Evolutionary conservation across 2,113 vertebrate genomes (phyloP), one percentile per base, ranked within the genome.

Genomic region (Ctenodactylus gundi): DNA sequence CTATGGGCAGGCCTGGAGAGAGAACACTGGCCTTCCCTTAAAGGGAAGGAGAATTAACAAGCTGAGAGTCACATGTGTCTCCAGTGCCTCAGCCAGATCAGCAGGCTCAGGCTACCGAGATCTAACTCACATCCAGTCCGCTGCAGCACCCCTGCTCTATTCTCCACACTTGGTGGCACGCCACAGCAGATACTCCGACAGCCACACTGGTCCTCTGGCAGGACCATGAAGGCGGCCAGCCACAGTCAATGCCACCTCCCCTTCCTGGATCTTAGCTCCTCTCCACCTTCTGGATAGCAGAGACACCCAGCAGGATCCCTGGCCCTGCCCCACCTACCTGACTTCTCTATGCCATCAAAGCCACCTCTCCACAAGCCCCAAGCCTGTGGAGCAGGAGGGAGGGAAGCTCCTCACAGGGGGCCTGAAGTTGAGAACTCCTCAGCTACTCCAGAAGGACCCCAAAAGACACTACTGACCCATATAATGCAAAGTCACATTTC

Each of bases 11-110:
- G 64, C 82, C 80, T 41, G 23, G 65, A 84, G 12, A 72, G 83
- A 81, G n/a, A 64, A 67, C 4, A 7, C 77, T 36, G 27, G 86
- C 53, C 89, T 91, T 84, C 46, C 96, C 95, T 85, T 95, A 94
- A 93, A 96, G 94, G 83, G 78, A 95, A 67, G 65, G 89, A 31
- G 80, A 93, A 64, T 29, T 8, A 62, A 88, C 67, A 67, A 55
- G 64, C 91, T 73, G 17, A n/a, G 51, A 73, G 68, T 91, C 93
- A 92, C 57, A 73, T 36, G 75, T 1, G 20, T 72, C 80, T 51
- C 58, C 75, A 60, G 34, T 31, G 23, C 80, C 85, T 85, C 89
- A 8, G 34, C 46, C 39, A 65, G 65, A 60, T 34, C 92, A 29
- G 53, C 86, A 36, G 64, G 64, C 57, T 77, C 73, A 27, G 2